phyloP scores from a whole-genome alignment of 2,113 vertebrate genomes.

The Willisornis vidua region DNA sequence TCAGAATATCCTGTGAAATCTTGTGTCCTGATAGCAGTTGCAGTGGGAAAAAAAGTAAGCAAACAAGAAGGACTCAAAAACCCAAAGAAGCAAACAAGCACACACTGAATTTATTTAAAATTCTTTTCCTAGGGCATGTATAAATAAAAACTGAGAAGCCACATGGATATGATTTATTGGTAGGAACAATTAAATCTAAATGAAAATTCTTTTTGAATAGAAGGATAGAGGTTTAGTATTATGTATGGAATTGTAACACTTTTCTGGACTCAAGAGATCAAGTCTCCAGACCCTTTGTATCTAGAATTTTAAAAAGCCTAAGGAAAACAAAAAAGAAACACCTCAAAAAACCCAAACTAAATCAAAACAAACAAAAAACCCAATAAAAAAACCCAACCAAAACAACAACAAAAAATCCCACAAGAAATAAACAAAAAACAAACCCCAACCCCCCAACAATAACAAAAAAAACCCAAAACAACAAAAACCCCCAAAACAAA shows the following conservation, averaged over 20 bases:
- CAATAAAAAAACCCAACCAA: too few species aligned
- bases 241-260: neutral
- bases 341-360: too few species aligned
- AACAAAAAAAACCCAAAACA: too few species aligned
- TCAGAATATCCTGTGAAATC: neutral
- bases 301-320: neutral
- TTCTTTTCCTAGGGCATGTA: neutral
- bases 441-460: too few species aligned
- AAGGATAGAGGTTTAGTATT: neutral
- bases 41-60: neutral
- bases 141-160: neutral
- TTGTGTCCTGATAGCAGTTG: neutral
- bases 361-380: neutral
- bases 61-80: neutral
- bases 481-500: too few species aligned
- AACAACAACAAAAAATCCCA: too few species aligned
- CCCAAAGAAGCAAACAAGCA: rapidly evolving
- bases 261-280: neutral
- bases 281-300: neutral
- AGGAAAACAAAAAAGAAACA: too few species aligned
- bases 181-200: neutral
- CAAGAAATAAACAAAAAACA: neutral
- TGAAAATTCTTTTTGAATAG: neutral
- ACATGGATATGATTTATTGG: neutral
- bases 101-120: neutral